Conservation (phyloP, 2,888 invertebrate genomes). For the Trissolcus japonicus region DNA sequence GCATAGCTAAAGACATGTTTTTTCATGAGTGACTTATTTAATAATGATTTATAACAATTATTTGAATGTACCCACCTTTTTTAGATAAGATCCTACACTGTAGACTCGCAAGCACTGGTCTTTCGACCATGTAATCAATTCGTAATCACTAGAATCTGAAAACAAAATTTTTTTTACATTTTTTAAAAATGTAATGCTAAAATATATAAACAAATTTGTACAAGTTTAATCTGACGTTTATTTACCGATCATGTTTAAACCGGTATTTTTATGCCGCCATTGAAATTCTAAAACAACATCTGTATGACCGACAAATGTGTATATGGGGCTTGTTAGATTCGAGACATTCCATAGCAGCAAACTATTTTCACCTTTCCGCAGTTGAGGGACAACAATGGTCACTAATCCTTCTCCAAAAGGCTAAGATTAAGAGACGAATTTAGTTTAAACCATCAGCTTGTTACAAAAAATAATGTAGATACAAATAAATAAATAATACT, state of each 20-base stretch:
- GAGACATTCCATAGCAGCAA: slow-evolving; percentile 86
- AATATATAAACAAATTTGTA: too few species aligned
- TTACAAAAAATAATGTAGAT: not conserved
- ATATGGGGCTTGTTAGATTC: slow-evolving; percentile 85
- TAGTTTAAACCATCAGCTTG: not conserved
- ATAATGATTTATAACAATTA: not conserved
- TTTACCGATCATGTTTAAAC: slow-evolving; percentile 63
- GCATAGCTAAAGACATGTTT: slow-evolving; percentile 78
- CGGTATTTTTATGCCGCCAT: slow-evolving; percentile 85
- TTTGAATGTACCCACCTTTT: slow-evolving; percentile 78
- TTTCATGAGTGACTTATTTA: slow-evolving; percentile 11
- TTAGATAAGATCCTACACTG: slow-evolving; percentile 90
- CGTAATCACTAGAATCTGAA: slow-evolving; percentile 82
- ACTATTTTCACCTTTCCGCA: slow-evolving; percentile 91
- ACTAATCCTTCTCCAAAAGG: slow-evolving; percentile 95
- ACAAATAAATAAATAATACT: not conserved
- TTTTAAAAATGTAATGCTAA: too few species aligned
- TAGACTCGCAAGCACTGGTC: slow-evolving; percentile 95
- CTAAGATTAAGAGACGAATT: slow-evolving; percentile 71
- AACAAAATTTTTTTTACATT: not conserved
- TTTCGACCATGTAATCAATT: slow-evolving; percentile 95
- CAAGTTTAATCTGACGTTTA: not conserved
- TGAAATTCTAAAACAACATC: slow-evolving; percentile 97
- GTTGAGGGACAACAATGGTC: slow-evolving; percentile 94
- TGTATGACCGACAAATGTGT: slow-evolving; percentile 94